Evolutionary conservation across 1,140 invertebrate genomes (phyloP).

Genomic region (Aporrectodea caliginosa): DNA sequence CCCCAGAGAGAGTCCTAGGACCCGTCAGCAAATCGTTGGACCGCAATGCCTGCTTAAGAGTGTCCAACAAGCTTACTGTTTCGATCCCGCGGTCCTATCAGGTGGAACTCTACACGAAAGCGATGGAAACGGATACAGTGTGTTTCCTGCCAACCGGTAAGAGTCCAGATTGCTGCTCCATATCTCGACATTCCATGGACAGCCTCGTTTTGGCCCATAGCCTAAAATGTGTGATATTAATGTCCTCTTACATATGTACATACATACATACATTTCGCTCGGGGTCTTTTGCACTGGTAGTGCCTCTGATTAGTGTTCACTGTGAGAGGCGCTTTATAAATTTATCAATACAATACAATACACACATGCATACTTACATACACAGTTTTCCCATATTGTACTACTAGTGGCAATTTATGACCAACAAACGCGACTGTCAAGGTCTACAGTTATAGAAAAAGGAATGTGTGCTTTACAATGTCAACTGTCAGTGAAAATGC

Average conservation of each 20-base stretch:
- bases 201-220: no score
- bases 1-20: background rate
- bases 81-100: conserved; percentile 44
- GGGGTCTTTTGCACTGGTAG: background rate
- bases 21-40: background rate
- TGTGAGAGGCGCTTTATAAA: background rate
- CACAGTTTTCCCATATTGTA: no score
- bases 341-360: no score
- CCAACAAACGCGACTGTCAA: no score
- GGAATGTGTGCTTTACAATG: no score
- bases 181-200: background rate
- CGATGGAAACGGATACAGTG: conserved; percentile 41
- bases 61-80: conserved; percentile 7
- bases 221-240: background rate
- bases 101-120: conserved; percentile 43
- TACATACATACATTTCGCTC: background rate
- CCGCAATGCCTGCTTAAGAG: background rate
- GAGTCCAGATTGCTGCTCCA: background rate
- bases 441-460: no score
- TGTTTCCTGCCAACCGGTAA: conserved; percentile 51
- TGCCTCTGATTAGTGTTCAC: background rate
- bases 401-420: no score
- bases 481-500: no score
- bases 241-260: background rate
- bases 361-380: no score